Conservation (phyloP, 1,140 invertebrate species). For the Neotoxoptera formosana region DNA sequence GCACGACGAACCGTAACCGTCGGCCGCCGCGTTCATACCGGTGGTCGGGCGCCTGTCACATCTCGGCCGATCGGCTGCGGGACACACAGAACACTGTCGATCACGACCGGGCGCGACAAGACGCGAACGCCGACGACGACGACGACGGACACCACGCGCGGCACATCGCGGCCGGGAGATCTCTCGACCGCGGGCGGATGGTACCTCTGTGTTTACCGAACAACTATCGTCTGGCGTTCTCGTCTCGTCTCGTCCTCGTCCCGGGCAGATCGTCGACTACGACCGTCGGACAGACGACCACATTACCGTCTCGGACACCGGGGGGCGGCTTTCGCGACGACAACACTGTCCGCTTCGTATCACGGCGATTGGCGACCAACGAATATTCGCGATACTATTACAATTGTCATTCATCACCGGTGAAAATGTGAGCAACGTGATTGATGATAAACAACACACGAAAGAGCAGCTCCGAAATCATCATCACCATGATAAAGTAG, state of each 20-base stretch:
- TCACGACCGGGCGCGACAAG: background rate
- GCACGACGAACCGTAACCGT: conserved; percentile 45
- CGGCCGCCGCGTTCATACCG: conserved; percentile 1
- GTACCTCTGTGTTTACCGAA: no score
- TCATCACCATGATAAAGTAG: background rate
- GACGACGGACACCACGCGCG: background rate
- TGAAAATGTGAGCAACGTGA: background rate
- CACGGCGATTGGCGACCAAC: background rate
- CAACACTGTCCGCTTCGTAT: background rate
- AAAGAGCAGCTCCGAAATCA: background rate
- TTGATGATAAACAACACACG: background rate
- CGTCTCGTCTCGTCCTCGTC: no score
- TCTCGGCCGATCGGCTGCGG: background rate
- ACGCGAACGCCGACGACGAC: background rate
- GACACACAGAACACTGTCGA: conserved; percentile 3
- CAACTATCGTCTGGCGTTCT: background rate
- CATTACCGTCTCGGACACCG: no score
- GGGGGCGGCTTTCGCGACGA: background rate
- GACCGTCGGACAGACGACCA: background rate
- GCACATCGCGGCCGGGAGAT: background rate
- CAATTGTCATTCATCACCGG: background rate
- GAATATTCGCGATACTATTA: background rate
- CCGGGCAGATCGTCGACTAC: background rate
- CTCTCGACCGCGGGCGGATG: background rate
- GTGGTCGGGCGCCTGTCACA: background rate